phyloP scores from a whole-genome alignment of 2,888 invertebrate genomes.

The Trypoxylon attenuatum region DNA sequence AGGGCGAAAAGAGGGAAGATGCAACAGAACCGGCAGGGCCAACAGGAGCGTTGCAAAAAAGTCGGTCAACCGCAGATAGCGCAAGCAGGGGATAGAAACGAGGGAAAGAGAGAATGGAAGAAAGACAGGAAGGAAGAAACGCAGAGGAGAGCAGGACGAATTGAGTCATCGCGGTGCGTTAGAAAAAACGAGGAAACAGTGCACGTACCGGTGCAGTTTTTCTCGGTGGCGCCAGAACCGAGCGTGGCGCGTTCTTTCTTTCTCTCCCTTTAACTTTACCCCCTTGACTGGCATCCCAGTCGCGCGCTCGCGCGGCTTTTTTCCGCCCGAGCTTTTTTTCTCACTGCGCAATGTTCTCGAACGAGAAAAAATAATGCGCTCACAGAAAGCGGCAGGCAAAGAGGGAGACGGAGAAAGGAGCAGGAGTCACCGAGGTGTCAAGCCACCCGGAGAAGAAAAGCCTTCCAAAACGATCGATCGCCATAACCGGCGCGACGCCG shows the following conservation, averaged over 20 bases:
- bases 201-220: conserved; percentile 27
- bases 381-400: conserved; percentile 6
- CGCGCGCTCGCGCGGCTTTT: not conserved
- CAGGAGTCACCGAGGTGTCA: not conserved
- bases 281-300: not conserved
- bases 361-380: conserved; percentile 1
- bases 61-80: conserved; percentile 55
- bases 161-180: conserved; percentile 48
- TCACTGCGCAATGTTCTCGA: not conserved
- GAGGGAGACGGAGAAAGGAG: conserved; percentile 3
- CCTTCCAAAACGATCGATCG: no score
- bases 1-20: conserved; percentile 17
- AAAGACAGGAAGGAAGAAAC: not conserved
- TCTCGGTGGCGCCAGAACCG: conserved; percentile 35
- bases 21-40: conserved; percentile 25
- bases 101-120: conserved; percentile 2
- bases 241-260: not conserved
- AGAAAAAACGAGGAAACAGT: conserved; percentile 1
- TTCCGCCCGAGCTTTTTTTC: not conserved
- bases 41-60: conserved; percentile 50
- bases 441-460: conserved; percentile 14
- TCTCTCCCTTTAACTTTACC: conserved; percentile 5
- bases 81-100: conserved; percentile 6
- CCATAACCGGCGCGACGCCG: no score
- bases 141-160: conserved; percentile 37